Evolutionary conservation across 2,797 vertebrate genomes (phyloP).

Genomic region (Molossus molossus): DNA sequence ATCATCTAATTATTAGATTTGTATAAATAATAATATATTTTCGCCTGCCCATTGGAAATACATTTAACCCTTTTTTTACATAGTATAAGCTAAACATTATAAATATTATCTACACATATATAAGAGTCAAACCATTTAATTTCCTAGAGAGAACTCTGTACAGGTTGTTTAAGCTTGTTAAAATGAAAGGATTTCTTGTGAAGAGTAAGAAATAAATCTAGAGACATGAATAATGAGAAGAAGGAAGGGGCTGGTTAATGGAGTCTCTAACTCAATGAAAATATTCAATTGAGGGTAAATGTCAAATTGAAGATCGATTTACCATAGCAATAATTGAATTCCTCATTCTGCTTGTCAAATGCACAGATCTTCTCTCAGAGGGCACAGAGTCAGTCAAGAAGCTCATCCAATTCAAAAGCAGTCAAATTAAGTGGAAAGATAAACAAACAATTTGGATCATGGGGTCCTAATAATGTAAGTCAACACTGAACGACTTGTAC

Average conservation of each 20-base stretch:
- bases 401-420: constrained; percentile 57
- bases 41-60: neutral
- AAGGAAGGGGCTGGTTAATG: neutral
- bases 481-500: neutral
- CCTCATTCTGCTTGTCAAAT: constrained; percentile 56
- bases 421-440: constrained; percentile 64
- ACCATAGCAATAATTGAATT: constrained; percentile 41
- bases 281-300: constrained; percentile 58
- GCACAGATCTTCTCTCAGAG: neutral
- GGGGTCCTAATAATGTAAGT: constrained; percentile 57
- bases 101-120: neutral
- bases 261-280: constrained; percentile 40
- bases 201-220: constrained; percentile 37
- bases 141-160: neutral
- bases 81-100: neutral
- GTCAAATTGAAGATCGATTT: constrained; percentile 70
- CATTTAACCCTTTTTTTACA: neutral
- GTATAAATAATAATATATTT: constrained; percentile 36
- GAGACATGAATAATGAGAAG: neutral
- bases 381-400: constrained; percentile 43
- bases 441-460: constrained; percentile 14
- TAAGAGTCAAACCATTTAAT: neutral
- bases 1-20: constrained; percentile 18
- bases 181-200: constrained; percentile 2
- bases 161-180: neutral